Evolutionary conservation across 2,113 vertebrate species (phyloP).

Genomic region (Numida meleagris): DNA sequence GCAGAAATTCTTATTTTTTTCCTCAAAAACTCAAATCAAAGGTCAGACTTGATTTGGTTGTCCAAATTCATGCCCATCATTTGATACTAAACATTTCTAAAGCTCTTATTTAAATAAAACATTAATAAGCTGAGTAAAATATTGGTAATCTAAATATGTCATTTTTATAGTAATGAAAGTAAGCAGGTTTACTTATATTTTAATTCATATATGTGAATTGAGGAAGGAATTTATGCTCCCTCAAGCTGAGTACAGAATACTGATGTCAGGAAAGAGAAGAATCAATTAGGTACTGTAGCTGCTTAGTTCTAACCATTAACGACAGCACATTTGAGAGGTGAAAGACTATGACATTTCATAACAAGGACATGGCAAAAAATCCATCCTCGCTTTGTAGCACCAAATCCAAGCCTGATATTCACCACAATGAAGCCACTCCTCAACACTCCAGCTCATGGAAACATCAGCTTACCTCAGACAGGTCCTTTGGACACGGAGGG

Average conservation of each 20-base stretch:
- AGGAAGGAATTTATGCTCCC: background rate
- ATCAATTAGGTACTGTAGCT: background rate
- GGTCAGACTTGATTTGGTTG: background rate
- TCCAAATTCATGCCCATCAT: background rate
- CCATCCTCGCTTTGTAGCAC: background rate
- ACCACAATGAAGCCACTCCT: background rate
- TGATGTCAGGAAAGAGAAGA: background rate
- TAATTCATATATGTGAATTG: background rate
- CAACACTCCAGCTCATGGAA: background rate
- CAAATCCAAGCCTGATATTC: background rate
- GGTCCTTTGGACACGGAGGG: background rate
- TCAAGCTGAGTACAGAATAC: background rate
- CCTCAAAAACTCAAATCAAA: background rate
- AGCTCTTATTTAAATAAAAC: background rate
- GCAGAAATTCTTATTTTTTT: background rate
- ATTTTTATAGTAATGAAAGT: background rate
- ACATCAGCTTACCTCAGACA: background rate
- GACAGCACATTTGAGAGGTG: background rate
- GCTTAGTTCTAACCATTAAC: background rate
- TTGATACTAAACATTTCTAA: background rate
- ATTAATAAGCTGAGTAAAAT: background rate
- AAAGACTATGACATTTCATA: background rate
- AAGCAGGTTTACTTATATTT: background rate
- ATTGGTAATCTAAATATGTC: background rate
- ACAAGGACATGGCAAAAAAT: background rate